Evolutionary conservation across 2,888 invertebrate species (phyloP), one percentile per base, ranked within the genome.

Genomic region (Onthophagus sagittarius): DNA sequence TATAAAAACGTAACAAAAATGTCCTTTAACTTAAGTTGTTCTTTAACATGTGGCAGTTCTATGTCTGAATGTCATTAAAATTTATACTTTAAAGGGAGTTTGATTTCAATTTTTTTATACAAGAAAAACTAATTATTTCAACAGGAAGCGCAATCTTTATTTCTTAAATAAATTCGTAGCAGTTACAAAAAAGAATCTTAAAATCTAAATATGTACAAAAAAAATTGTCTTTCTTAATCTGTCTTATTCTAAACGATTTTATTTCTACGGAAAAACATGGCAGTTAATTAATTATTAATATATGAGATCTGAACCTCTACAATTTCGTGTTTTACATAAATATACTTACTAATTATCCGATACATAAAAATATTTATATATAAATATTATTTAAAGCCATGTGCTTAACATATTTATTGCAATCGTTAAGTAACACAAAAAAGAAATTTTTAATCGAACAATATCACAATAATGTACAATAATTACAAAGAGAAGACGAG

Each of bases 121-220:
- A n/a, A n/a, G n/a, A 23, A 23, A 23, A 23, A 23, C 23, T 23
- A 23, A 23, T 31, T 6, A 71, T 64, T 73, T 75, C 72, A 76
- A 76, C 39, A 53, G 39, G 39, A 53, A 53, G 67, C 67, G 67
- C 67, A 67, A 53, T 53, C 39, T 67, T 79, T 77, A 76, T 83
- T 82, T 82, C 81, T 83, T 83, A 81, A 81, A 83, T 82, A 82
- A 78, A 78, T 78, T 79, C 77, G 80, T 81, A 80, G 81, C 82
- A 81, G 79, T 79, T 83, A 82, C 81, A 83, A 83, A 82, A 82
- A 81, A 80, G 77, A 77, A 76, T 79, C 77, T 78, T 79, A 79
- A 76, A 75, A 77, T 80, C 75, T 80, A 69, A 62, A 32, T 74
- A 71, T 77, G 73, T 74, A 77, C 76, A 75, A 76, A 72, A 71